A percentile compares a stretch with the other conserved stretches of the same genome.
phyloP scores from a whole-genome alignment of 2,797 vertebrate genomes.

The Thamnophis elegans region DNA sequence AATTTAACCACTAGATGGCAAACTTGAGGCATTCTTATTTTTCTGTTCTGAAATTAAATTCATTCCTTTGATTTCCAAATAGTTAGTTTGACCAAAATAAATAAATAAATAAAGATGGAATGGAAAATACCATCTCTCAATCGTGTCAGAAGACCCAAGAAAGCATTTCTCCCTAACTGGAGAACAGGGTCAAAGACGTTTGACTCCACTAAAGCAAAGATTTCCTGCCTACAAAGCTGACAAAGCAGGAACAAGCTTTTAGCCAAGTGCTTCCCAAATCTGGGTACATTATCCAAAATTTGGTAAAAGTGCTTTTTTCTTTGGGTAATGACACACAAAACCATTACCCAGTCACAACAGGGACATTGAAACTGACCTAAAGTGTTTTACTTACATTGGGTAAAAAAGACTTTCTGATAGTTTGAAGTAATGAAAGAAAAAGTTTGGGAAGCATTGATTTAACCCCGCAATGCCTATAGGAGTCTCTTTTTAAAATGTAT shows the following conservation, averaged over 20 bases:
- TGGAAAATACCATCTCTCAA: slow-evolving; percentile 35
- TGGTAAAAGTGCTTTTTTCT: neutral
- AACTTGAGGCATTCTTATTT: slow-evolving; percentile 47
- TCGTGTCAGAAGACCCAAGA: slow-evolving; percentile 11
- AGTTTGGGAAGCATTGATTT: neutral
- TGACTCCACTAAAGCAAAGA: neutral
- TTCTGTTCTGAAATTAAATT: slow-evolving; percentile 26
- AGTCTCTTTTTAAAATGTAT: neutral
- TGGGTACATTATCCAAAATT: neutral
- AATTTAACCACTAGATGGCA: slow-evolving; percentile 66
- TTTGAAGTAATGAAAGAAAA: neutral
- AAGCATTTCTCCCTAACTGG: slow-evolving; percentile 5
- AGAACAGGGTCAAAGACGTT: neutral
- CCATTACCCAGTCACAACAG: neutral
- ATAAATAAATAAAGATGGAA: slow-evolving; percentile 46
- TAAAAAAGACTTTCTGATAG: neutral
- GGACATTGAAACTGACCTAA: neutral
- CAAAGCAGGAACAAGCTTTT: slow-evolving; percentile 1
- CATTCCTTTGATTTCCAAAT: slow-evolving; percentile 36
- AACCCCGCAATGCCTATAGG: neutral
- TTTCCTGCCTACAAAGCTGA: neutral
- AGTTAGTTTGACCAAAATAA: slow-evolving; percentile 58
- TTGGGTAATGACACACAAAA: neutral
- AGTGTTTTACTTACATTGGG: neutral
- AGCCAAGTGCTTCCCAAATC: neutral